Evolutionary conservation across 2,888 invertebrate genomes (phyloP).

Genomic region (Mongoloraphidia duomilia): DNA sequence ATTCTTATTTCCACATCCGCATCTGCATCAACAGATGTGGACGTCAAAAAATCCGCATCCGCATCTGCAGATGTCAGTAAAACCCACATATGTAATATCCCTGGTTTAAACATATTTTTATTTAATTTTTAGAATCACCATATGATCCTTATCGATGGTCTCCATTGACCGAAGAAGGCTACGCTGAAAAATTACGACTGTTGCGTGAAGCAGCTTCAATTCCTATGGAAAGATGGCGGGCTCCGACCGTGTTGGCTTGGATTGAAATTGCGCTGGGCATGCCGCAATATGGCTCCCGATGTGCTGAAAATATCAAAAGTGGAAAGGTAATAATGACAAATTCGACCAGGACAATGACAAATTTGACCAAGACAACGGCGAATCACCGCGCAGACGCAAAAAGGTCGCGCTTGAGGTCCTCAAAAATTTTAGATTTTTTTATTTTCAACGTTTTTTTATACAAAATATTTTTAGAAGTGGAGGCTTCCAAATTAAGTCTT

Average conservation of each 20-base stretch:
- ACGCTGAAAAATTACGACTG: constrained; percentile 58
- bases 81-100: neutral
- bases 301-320: constrained; percentile 88
- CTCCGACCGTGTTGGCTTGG: constrained; percentile 89
- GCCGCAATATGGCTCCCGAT: constrained; percentile 82
- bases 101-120: neutral
- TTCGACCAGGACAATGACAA: too few relatives aligned
- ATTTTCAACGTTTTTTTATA: neutral
- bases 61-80: too few relatives aligned
- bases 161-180: constrained; percentile 53
- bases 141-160: constrained; percentile 43
- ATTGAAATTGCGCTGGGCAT: constrained; percentile 85
- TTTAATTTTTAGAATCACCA: constrained; percentile 7
- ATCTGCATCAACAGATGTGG: too few relatives aligned
- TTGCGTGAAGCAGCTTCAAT: constrained; percentile 71
- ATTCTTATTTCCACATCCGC: too few relatives aligned
- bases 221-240: constrained; percentile 83
- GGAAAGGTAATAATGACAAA: constrained; percentile 53
- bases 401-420: too few relatives aligned
- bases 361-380: too few relatives aligned
- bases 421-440: constrained; percentile 3
- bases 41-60: too few relatives aligned
- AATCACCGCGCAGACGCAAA: too few relatives aligned
- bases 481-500: too few relatives aligned
- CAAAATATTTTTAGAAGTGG: too few relatives aligned